Percentiles rank a stretch among this genome's conserved stretches.
Evolutionary conservation across 2,888 invertebrate species (phyloP).

Genomic region (Lasius fuliginosus): DNA sequence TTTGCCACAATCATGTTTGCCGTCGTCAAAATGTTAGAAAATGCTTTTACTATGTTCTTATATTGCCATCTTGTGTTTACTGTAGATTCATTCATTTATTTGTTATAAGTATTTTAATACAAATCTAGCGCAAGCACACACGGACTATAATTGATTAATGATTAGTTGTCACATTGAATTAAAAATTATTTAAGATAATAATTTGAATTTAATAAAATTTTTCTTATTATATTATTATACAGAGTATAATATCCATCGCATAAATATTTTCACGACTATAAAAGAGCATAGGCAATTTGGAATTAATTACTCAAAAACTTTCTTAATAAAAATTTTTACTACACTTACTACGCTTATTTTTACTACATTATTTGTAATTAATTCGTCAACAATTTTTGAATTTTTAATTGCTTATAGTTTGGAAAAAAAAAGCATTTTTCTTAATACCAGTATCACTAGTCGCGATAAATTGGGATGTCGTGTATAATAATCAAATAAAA

Average conservation of each 20-base stretch:
- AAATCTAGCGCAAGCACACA: background rate
- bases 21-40: background rate
- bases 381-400: background rate
- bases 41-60: background rate
- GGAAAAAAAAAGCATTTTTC: background rate
- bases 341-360: background rate
- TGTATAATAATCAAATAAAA: background rate
- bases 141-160: background rate
- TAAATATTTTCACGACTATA: no score
- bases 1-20: constrained; percentile 3
- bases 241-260: no score
- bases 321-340: no score
- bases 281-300: no score
- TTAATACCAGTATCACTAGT: constrained; percentile 1
- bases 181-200: background rate
- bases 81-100: background rate
- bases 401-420: background rate
- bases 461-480: background rate
- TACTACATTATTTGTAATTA: background rate
- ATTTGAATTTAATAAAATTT: background rate
- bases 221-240: background rate
- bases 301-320: no score
- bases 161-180: background rate
- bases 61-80: background rate
- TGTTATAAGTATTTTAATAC: background rate